Percentiles rank a stretch among this genome's conserved stretches.
Evolutionary conservation across 1,140 invertebrate species (phyloP).

Genomic region (Cydia fagiglandana): DNA sequence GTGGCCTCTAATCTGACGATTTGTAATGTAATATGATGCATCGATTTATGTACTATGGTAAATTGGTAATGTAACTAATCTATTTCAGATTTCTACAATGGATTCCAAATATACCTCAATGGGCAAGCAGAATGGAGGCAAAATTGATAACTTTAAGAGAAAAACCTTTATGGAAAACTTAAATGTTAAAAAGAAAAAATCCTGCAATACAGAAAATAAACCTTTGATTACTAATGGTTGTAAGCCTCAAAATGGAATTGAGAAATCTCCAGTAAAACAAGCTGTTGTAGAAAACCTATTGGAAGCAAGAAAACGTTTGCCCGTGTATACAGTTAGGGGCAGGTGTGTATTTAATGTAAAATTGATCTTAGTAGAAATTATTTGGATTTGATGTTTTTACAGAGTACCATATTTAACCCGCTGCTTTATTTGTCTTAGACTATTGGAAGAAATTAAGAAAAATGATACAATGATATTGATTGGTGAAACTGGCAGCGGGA

Average conservation of each 20-base stretch:
- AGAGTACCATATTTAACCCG: neutral
- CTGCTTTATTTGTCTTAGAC: constrained; percentile 46
- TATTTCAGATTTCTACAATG: constrained; percentile 44
- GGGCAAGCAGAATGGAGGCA: constrained; percentile 45
- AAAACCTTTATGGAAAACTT: constrained; percentile 46
- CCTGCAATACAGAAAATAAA: constrained; percentile 41
- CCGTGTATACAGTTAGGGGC: constrained; percentile 36
- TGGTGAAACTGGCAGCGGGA: constrained; percentile 98
- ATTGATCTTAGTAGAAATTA: neutral
- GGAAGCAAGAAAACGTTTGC: constrained; percentile 50
- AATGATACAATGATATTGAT: constrained; percentile 91
- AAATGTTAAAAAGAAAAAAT: constrained; percentile 61
- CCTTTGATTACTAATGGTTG: constrained; percentile 41
- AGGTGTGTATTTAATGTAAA: constrained; percentile 47
- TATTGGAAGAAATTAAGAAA: constrained; percentile 75
- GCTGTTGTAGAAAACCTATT: constrained; percentile 47
- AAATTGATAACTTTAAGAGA: constrained; percentile 44
- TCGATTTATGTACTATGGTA: no score
- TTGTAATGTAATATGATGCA: neutral
- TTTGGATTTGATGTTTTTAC: neutral
- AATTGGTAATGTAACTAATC: neutral
- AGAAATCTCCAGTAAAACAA: constrained; percentile 39
- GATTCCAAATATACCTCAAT: constrained; percentile 69
- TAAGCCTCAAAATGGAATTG: constrained; percentile 36
- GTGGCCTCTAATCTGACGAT: neutral